Conservation (phyloP, 1,140 invertebrate genomes). For the Drosophila pectinifera region DNA sequence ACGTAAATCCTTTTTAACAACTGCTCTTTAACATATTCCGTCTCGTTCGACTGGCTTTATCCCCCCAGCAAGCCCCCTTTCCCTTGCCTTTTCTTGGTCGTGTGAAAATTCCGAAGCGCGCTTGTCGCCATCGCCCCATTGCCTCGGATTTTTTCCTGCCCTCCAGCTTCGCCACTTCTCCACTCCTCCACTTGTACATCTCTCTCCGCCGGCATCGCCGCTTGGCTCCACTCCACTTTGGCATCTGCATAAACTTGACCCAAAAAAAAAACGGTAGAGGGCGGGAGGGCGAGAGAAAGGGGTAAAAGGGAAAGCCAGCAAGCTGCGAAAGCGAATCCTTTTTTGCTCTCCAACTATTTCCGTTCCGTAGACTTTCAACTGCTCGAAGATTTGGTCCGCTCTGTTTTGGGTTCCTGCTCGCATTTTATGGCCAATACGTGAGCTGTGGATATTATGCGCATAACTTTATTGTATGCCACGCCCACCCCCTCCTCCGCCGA, state of each 20-base stretch:
- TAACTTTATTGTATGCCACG: constrained; percentile 74
- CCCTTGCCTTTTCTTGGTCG: constrained; percentile 33
- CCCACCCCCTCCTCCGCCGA: constrained; percentile 14
- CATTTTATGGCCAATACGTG: constrained; percentile 82
- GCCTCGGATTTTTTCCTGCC: constrained; percentile 25
- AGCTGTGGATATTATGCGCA: constrained; percentile 79
- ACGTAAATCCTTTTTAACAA: constrained; percentile 83
- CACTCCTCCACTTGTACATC: background rate
- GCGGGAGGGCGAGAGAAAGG: background rate
- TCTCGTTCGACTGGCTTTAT: constrained; percentile 13
- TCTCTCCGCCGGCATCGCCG: background rate
- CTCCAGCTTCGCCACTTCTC: constrained; percentile 3
- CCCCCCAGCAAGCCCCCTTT: background rate
- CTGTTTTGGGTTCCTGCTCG: constrained; percentile 29
- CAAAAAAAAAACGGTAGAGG: constrained; percentile 42
- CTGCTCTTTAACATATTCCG: constrained; percentile 79
- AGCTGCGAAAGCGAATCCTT: constrained; percentile 58
- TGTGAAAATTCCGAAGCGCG: constrained; percentile 79
- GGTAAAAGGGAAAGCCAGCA: constrained; percentile 28
- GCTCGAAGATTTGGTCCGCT: constrained; percentile 57
- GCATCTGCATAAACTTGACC: constrained; percentile 83
- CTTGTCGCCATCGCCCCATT: constrained; percentile 63
- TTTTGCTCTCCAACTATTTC: constrained; percentile 59
- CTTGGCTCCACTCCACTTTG: constrained; percentile 37
- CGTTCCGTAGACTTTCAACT: constrained; percentile 68